A percentile compares a stretch with the other conserved stretches of the same genome.
Evolutionary conservation across 92 coral and sea anemone species (phyloP).

Genomic region (Parazoanthus atlanticus): DNA sequence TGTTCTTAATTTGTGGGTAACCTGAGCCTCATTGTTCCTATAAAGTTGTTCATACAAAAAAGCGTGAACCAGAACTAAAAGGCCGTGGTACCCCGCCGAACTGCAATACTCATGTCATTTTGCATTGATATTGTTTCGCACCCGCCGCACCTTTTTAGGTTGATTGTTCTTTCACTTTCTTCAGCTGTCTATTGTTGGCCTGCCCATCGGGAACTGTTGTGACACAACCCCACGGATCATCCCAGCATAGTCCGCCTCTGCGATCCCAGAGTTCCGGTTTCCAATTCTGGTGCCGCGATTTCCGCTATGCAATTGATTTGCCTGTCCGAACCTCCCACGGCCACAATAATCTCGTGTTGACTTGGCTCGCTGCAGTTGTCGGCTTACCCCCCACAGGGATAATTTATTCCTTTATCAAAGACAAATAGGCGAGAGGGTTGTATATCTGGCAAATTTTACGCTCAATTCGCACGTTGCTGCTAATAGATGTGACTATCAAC

Average conservation of each 20-base stretch:
- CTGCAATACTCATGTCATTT: too few relatives aligned
- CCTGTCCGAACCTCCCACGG: slow-evolving; percentile 63
- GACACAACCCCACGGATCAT: neutral
- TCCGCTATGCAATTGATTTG: slow-evolving; percentile 36
- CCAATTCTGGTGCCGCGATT: neutral
- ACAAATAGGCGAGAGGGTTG: slow-evolving; percentile 4
- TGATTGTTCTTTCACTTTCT: neutral
- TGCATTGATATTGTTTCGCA: too few relatives aligned
- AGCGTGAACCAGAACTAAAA: too few relatives aligned
- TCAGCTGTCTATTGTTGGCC: neutral
- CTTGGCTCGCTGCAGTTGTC: slow-evolving; percentile 66
- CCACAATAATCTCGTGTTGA: slow-evolving; percentile 72
- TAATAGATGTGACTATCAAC: neutral
- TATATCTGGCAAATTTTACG: slow-evolving; percentile 30
- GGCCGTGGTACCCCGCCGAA: neutral
- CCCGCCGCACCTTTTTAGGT: too few relatives aligned
- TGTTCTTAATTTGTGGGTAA: too few relatives aligned
- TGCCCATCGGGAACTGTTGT: neutral
- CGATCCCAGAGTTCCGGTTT: neutral
- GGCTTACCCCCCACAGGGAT: slow-evolving; percentile 82
- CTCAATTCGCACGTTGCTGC: neutral
- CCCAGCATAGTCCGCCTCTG: neutral
- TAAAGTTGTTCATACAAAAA: too few relatives aligned
- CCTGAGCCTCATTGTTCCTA: too few relatives aligned
- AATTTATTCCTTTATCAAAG: slow-evolving; percentile 66